Base-by-base conservation (phyloP, 2,888 invertebrate species). In the Amphipoea oculea region DNA sequence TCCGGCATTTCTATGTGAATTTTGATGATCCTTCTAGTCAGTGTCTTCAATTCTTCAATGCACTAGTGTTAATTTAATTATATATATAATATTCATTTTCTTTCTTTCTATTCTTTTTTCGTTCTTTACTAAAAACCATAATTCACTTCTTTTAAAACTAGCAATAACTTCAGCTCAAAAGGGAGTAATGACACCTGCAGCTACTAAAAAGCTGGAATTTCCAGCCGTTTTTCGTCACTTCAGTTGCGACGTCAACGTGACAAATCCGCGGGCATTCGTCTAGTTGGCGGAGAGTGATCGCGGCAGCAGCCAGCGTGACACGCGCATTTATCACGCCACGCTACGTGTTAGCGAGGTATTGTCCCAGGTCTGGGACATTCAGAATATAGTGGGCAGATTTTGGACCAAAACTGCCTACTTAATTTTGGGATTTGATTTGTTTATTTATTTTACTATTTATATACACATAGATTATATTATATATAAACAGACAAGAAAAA, bases 261-360 rank as follows among this genome's bases (percentile, higher is more conserved):
- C 89, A 90, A 89, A 93, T 92, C 82, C 88, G 78, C 84, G 89
- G 66, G 81, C 88, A 90, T 92, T 90, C 88, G 90, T 91, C 90
- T 86, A 86, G 82, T 85, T 87, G 83, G 89, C 86, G 82, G 88
- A 90, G 91, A 92, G 84, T 81, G 90, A 93, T 92, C 81, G 89
- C 82, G 84, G 88, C 89, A 87, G 89, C 88, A 86, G 90, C 88
- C 82, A 84, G 85, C 85, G 89, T 82, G 90, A 90, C 89, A 88
- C 86, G 68, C 65, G 76, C 86, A 89, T 92, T 90, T 88, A 86
- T 92, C 91, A 91, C 85, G 85, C 70, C 86, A 81, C 57, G 73
- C 66, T 86, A 78, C 86, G 85, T 87, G 85, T 85, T 81, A 77
- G 88, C 72, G 69, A 63, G 72, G 71, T 77, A 85, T 87, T 85